These are phyloP conservation scores for Himalopsyche anomala DNA, from an alignment of 2,888 invertebrate genomes.

Conservation along the genomic window DNA sequence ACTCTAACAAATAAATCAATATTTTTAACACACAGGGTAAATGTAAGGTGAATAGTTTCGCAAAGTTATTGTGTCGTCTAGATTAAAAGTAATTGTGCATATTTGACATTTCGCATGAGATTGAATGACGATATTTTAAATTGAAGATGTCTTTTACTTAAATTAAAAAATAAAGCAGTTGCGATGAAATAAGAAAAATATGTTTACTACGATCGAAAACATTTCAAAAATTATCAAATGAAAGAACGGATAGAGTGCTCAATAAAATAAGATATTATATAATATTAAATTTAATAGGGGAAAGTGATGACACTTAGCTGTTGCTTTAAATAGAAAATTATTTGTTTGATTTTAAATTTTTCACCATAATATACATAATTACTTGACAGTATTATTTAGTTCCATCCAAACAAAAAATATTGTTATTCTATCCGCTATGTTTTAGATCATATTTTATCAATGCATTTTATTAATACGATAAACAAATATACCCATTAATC, in stretches of 20 bases:
- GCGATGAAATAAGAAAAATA: background rate
- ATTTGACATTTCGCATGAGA: background rate
- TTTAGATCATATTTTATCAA: constrained; percentile 1
- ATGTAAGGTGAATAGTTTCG: constrained; percentile 34
- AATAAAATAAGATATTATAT: constrained; percentile 53
- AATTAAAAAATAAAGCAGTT: background rate
- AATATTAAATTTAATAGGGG: constrained; percentile 56
- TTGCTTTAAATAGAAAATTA: constrained; percentile 46
- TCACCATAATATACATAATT: background rate
- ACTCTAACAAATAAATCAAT: constrained; percentile 42
- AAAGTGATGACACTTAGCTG: constrained; percentile 65
- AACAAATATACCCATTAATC: background rate
- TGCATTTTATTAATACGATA: constrained; percentile 2
- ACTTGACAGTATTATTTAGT: too few relatives aligned
- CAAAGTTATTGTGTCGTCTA: constrained; percentile 38
- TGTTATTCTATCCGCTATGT: background rate
- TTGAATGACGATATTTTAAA: background rate
- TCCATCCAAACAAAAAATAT: too few relatives aligned
- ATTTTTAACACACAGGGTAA: constrained; percentile 61
- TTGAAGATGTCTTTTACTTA: background rate
- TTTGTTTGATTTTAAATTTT: background rate
- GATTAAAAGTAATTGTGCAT: background rate
- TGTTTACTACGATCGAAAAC: background rate
- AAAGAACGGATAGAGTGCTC: constrained; percentile 58
- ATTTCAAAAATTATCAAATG: constrained; percentile 35